Conservation (phyloP, 2,113 vertebrate species). For the Grus americana region DNA sequence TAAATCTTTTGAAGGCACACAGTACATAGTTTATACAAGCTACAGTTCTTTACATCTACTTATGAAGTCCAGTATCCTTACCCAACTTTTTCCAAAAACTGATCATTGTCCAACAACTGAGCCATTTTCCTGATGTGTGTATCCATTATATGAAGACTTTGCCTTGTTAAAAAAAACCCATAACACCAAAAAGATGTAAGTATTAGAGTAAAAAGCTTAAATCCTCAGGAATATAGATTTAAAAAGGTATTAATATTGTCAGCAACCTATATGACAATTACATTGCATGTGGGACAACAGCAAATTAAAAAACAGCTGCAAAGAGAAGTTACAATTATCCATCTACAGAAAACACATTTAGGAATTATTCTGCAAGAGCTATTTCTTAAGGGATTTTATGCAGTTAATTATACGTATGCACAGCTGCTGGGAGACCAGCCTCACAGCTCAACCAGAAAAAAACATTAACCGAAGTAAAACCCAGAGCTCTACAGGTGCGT, state of each 20-base stretch:
- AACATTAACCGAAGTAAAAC: background rate
- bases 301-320: background rate
- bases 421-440: background rate
- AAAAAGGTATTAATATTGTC: background rate
- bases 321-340: background rate
- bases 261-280: background rate
- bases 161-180: background rate
- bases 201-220: background rate
- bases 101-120: background rate
- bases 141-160: background rate
- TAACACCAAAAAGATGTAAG: background rate
- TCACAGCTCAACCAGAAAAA: background rate
- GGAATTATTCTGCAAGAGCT: background rate
- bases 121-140: background rate
- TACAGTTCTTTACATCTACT: background rate
- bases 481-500: fast-evolving
- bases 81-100: conserved; percentile 38
- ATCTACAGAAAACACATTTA: background rate
- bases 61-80: conserved; percentile 30
- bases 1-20: background rate
- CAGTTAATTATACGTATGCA: background rate
- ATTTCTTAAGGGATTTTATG: background rate
- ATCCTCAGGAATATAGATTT: background rate
- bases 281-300: background rate
- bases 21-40: background rate